Conservation (phyloP, 2,888 invertebrate species). For the Miltochrista miniata region DNA sequence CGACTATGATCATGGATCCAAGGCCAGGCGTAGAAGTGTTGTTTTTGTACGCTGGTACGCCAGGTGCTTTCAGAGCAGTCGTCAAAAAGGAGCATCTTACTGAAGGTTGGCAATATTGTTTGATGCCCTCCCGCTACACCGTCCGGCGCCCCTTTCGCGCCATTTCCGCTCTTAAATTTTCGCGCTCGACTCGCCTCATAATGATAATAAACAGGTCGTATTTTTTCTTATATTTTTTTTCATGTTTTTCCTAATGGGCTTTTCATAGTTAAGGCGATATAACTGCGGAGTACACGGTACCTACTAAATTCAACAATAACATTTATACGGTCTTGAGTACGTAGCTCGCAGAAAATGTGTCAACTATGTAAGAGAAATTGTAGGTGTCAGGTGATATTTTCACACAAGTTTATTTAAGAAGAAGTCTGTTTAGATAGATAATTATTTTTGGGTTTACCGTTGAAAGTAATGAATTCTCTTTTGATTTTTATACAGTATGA, state of each 20-base stretch:
- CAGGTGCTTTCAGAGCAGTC: conserved; percentile 62
- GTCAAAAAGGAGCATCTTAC: conserved; percentile 56
- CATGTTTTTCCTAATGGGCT: conserved; percentile 65
- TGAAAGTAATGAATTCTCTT: too few species aligned
- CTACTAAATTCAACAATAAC: neutral
- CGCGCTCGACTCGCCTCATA: conserved; percentile 68
- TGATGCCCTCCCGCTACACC: conserved; percentile 38
- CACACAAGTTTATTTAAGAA: too few species aligned
- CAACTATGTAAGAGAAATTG: too few species aligned
- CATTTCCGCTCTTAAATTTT: conserved; percentile 77
- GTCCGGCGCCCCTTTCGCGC: conserved; percentile 26
- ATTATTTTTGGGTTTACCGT: too few species aligned
- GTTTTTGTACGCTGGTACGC: conserved; percentile 53
- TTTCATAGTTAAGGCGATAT: conserved; percentile 38
- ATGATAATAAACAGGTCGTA: conserved; percentile 75
- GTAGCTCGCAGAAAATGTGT: too few species aligned
- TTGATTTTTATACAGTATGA: too few species aligned
- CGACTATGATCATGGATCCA: conserved; percentile 64
- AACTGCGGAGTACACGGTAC: neutral
- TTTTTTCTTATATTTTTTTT: conserved; percentile 58
- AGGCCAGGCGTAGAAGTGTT: conserved; percentile 58
- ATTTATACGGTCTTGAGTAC: neutral
- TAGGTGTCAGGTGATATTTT: too few species aligned
- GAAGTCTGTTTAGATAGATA: too few species aligned
- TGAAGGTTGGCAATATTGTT: conserved; percentile 59